Evolutionary conservation across 2,113 vertebrate species (phyloP).

Genomic region (Ceuthmochares aereus): DNA sequence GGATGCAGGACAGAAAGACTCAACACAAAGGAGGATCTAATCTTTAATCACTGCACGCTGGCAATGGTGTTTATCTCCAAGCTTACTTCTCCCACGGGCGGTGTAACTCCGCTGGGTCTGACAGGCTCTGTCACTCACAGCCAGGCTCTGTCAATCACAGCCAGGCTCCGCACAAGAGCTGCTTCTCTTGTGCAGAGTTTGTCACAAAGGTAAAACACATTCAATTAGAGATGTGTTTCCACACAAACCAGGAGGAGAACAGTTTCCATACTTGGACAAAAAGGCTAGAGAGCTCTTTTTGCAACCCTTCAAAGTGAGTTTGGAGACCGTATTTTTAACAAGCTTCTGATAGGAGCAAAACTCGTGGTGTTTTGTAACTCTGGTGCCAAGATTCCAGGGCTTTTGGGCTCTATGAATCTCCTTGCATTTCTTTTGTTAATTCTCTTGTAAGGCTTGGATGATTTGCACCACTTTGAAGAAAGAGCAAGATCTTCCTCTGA

Average conservation of each 20-base stretch:
- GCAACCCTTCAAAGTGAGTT: neutral
- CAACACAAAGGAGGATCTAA: neutral
- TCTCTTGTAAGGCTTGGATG: neutral
- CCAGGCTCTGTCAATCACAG: slow-evolving; percentile 12
- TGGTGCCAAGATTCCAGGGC: neutral
- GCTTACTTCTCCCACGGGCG: neutral
- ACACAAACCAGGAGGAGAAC: neutral
- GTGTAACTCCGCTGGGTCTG: neutral
- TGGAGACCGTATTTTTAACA: neutral
- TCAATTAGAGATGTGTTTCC: neutral
- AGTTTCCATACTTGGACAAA: neutral
- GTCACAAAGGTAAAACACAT: neutral
- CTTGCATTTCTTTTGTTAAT: neutral
- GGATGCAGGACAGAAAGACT: neutral
- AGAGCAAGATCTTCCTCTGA: neutral
- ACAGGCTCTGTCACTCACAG: slow-evolving; percentile 10
- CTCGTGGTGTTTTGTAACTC: accelerated
- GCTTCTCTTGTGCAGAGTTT: neutral
- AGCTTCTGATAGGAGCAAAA: neutral
- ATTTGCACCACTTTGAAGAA: neutral
- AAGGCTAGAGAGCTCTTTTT: neutral
- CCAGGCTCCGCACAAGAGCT: neutral
- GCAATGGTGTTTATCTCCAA: neutral
- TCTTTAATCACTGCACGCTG: neutral
- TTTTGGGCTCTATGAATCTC: neutral